phyloP scores from a whole-genome alignment of 1,140 invertebrate species.

The Triops cancriformis region DNA sequence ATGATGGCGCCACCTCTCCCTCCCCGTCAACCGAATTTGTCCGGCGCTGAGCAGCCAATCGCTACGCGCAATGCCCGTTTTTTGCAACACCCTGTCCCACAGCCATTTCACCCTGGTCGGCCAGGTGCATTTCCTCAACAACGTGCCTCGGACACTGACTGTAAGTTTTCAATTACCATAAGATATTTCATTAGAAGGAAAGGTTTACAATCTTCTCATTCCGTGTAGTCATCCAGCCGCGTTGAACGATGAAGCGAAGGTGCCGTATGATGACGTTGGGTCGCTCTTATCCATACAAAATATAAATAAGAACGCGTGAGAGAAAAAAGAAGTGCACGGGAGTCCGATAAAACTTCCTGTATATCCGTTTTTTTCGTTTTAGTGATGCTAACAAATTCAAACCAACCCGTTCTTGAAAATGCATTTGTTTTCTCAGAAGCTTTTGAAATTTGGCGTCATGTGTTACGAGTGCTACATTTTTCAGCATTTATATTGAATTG shows the following conservation, averaged over 20 bases:
- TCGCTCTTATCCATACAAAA: not conserved
- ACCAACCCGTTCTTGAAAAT: not conserved
- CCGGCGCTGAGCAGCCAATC: not conserved
- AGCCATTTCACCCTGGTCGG: not conserved
- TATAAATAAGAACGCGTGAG: not conserved
- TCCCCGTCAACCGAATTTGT: not conserved
- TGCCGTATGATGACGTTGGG: not conserved
- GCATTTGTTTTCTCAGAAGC: not conserved
- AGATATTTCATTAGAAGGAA: not conserved
- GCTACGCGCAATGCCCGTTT: not conserved
- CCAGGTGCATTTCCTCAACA: not conserved
- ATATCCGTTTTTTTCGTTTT: not conserved
- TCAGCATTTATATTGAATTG: not conserved
- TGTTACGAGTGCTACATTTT: conserved; percentile 1
- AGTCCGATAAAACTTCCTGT: not conserved
- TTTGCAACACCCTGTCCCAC: not conserved
- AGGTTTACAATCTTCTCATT: not conserved
- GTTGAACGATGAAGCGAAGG: not conserved
- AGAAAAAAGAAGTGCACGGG: not conserved
- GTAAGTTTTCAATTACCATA: not conserved
- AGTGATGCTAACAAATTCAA: not conserved
- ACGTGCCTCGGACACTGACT: not conserved
- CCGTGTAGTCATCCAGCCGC: not conserved
- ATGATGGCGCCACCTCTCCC: not conserved
- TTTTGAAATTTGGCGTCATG: not conserved